A percentile compares a stretch with the other conserved stretches of the same genome.
phyloP scores from a whole-genome alignment of 2,888 invertebrate species.

The Idaea aversata region DNA sequence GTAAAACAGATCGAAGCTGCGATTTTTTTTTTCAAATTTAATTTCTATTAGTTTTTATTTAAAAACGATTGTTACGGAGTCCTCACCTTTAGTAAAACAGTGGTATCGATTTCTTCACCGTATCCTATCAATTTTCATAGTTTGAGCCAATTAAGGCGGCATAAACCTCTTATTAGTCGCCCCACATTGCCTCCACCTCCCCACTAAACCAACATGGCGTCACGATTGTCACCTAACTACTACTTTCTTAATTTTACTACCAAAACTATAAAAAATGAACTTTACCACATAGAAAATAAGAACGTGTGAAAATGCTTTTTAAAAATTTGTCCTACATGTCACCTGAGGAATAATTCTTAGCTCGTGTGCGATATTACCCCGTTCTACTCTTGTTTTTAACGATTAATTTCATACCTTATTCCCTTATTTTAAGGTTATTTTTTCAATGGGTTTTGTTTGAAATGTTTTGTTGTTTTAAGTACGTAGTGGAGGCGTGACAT shows the following conservation, averaged over 20 bases:
- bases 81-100: conserved; percentile 56
- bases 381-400: conserved; percentile 38
- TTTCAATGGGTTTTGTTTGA: conserved; percentile 27
- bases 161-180: conserved; percentile 75
- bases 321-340: conserved; percentile 32
- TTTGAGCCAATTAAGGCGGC: conserved; percentile 71
- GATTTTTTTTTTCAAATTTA: no score
- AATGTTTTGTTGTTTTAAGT: conserved; percentile 64
- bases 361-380: conserved; percentile 65
- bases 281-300: conserved; percentile 37
- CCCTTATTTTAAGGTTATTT: conserved; percentile 23
- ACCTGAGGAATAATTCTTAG: conserved; percentile 71
- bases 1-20: no score
- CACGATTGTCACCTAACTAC: conserved; percentile 73
- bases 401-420: conserved; percentile 31
- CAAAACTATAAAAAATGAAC: conserved; percentile 23
- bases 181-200: conserved; percentile 56
- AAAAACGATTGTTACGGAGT: conserved; percentile 19
- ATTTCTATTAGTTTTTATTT: conserved; percentile 1
- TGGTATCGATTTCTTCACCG: conserved; percentile 52
- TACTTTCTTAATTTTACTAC: conserved; percentile 32
- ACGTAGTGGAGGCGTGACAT: conserved; percentile 74
- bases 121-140: conserved; percentile 61
- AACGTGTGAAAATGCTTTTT: conserved; percentile 22
- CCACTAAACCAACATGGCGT: conserved; percentile 77